Percentiles rank a stretch among this genome's conserved stretches.
phyloP scores from a whole-genome alignment of 2,888 invertebrate species.

The Tetranychus truncatus region DNA sequence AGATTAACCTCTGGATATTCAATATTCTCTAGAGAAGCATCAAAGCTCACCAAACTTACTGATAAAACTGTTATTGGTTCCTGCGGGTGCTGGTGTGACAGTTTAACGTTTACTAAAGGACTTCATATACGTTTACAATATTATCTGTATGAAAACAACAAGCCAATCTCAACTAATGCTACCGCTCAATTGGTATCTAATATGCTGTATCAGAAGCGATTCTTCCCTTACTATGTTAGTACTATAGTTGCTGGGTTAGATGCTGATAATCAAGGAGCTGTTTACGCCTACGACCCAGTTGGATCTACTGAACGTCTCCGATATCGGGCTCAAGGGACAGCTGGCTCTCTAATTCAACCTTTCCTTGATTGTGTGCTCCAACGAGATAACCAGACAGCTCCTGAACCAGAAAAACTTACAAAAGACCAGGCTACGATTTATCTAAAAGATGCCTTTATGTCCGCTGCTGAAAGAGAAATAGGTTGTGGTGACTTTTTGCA shows the following conservation, averaged over 20 bases:
- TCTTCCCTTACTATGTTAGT: slow-evolving; percentile 94
- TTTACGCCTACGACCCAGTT: slow-evolving; percentile 92
- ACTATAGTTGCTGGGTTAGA: slow-evolving; percentile 86
- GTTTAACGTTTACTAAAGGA: slow-evolving; percentile 65
- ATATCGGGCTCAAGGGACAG: slow-evolving; percentile 75
- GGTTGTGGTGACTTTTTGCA: slow-evolving; percentile 80
- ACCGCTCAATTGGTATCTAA: slow-evolving; percentile 89
- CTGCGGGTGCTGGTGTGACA: slow-evolving; percentile 94
- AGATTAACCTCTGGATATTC: slow-evolving; percentile 75
- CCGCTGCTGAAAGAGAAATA: slow-evolving; percentile 93
- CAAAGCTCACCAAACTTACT: slow-evolving; percentile 65
- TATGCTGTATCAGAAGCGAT: slow-evolving; percentile 82
- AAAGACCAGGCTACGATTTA: slow-evolving; percentile 63
- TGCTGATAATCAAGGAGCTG: slow-evolving; percentile 69
- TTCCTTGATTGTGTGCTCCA: slow-evolving; percentile 90
- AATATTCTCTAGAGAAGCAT: slow-evolving; percentile 70
- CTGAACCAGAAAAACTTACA: slow-evolving; percentile 43
- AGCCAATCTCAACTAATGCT: slow-evolving; percentile 73
- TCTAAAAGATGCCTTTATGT: slow-evolving; percentile 86
- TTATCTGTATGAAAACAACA: slow-evolving; percentile 84
- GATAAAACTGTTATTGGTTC: slow-evolving; percentile 72
- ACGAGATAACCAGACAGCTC: slow-evolving; percentile 48
- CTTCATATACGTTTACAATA: slow-evolving; percentile 73
- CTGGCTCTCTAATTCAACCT: slow-evolving; percentile 61
- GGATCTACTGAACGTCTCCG: slow-evolving; percentile 72